phyloP scores from a whole-genome alignment of 2,113 vertebrate species.

The Argyrosomus japonicus region DNA sequence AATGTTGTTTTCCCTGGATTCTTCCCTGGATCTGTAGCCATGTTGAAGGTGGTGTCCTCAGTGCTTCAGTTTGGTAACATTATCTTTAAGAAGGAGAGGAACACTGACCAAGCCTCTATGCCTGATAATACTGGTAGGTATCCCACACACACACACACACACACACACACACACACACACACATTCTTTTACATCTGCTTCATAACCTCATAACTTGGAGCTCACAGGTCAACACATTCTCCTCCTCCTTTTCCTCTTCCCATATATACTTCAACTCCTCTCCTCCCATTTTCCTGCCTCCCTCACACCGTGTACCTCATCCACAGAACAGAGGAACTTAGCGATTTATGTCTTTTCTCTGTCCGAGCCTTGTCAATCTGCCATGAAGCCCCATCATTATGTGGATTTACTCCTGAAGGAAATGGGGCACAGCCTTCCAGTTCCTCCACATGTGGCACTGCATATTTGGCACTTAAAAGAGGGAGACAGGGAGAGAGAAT shows the following conservation, averaged over 20 bases:
- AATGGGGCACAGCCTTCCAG: conserved; percentile 54
- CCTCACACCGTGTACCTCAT: conserved; percentile 11
- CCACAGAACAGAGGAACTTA: conserved; percentile 33
- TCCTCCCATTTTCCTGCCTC: conserved; percentile 26
- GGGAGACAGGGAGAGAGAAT: conserved; percentile 11
- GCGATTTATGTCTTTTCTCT: conserved; percentile 56
- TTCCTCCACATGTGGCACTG: conserved; percentile 63
- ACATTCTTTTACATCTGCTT: conserved; percentile 34
- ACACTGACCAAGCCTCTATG: conserved; percentile 98
- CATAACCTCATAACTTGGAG: conserved; percentile 1
- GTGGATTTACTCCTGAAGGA: conserved; percentile 68
- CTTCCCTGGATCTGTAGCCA: conserved; percentile 85
- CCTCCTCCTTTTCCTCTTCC: conserved; percentile 40
- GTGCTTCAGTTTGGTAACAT: conserved; percentile 98
- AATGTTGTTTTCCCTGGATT: conserved; percentile 30
- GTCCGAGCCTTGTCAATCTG: conserved; percentile 44
- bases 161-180: background rate
- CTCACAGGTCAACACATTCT: conserved; percentile 33
- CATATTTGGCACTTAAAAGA: conserved; percentile 51
- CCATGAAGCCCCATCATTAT: conserved; percentile 57
- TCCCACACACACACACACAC: background rate
- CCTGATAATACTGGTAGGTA: conserved; percentile 95
- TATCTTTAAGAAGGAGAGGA: conserved; percentile 97
- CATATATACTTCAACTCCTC: conserved; percentile 46
- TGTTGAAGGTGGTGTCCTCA: conserved; percentile 97